Conservation (phyloP, 2,888 invertebrate genomes). For the Mythimna loreyi region DNA sequence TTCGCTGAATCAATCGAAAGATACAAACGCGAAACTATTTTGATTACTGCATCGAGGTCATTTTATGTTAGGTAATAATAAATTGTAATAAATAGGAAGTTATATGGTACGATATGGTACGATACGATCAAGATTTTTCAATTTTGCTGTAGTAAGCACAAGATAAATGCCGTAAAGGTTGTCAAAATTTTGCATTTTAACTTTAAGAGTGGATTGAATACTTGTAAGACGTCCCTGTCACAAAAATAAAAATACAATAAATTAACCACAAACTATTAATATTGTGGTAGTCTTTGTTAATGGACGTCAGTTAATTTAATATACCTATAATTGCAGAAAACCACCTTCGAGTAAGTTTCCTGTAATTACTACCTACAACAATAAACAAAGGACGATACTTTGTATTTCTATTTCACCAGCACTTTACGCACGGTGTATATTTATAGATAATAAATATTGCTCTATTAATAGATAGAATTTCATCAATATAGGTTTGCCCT, state of each 20-base stretch:
- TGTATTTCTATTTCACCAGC: constrained; percentile 28
- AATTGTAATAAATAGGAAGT: constrained; percentile 58
- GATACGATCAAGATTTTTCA: constrained; percentile 15
- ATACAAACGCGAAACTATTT: constrained; percentile 55
- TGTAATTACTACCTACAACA: constrained; percentile 37
- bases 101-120: constrained; percentile 14
- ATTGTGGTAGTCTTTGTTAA: constrained; percentile 25
- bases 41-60: constrained; percentile 65
- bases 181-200: background rate
- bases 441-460: background rate
- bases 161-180: background rate
- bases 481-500: background rate
- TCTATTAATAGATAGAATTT: constrained; percentile 22
- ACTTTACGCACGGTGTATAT: background rate
- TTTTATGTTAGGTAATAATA: constrained; percentile 41
- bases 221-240: background rate
- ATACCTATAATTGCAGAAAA: constrained; percentile 40
- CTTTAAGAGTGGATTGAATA: background rate
- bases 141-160: background rate
- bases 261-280: constrained; percentile 12
- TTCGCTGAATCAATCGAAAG: constrained; percentile 58
- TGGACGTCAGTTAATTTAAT: constrained; percentile 35
- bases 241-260: constrained; percentile 7
- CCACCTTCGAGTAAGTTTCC: constrained; percentile 53
- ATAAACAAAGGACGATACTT: constrained; percentile 42